Percentiles rank a stretch among this genome's conserved stretches.
Conservation (phyloP, 1,140 invertebrate species). For the Palaemon carinicauda region DNA sequence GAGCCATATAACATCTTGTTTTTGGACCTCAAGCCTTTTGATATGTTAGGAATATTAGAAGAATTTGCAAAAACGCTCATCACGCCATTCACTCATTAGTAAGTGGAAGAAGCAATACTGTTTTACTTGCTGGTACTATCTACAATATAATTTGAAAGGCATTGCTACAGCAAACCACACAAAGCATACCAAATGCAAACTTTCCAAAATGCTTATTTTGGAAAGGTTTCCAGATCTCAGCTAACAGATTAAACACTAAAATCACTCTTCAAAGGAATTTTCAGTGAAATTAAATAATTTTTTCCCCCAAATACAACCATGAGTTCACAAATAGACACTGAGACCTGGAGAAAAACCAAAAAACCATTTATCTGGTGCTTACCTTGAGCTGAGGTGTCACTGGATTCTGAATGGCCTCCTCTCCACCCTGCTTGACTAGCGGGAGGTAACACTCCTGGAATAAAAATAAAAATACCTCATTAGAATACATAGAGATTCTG, state of each 20-base stretch:
- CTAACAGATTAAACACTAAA: background rate
- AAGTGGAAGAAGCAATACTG: constrained; percentile 44
- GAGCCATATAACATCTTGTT: constrained; percentile 54
- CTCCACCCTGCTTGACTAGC: constrained; percentile 57
- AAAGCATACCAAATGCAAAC: constrained; percentile 53
- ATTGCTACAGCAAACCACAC: constrained; percentile 56
- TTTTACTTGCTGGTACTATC: constrained; percentile 50
- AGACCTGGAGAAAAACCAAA: constrained; percentile 32
- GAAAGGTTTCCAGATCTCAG: constrained; percentile 41
- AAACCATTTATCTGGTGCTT: background rate
- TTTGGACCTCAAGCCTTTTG: constrained; percentile 50
- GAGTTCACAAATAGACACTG: background rate
- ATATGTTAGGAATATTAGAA: constrained; percentile 51
- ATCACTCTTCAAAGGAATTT: too few species aligned
- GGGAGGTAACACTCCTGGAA: constrained; percentile 53
- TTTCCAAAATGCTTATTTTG: constrained; percentile 47
- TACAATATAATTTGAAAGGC: constrained; percentile 42
- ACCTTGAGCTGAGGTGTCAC: constrained; percentile 58
- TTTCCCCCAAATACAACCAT: too few species aligned
- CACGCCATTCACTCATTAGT: constrained; percentile 55
- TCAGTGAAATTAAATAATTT: background rate
- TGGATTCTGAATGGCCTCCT: constrained; percentile 49
- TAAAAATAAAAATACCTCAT: background rate
- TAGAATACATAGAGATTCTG: background rate
- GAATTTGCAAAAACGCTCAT: constrained; percentile 46